phyloP scores from a whole-genome alignment of 2,113 vertebrate genomes.

The Atlantisia rogersi region DNA sequence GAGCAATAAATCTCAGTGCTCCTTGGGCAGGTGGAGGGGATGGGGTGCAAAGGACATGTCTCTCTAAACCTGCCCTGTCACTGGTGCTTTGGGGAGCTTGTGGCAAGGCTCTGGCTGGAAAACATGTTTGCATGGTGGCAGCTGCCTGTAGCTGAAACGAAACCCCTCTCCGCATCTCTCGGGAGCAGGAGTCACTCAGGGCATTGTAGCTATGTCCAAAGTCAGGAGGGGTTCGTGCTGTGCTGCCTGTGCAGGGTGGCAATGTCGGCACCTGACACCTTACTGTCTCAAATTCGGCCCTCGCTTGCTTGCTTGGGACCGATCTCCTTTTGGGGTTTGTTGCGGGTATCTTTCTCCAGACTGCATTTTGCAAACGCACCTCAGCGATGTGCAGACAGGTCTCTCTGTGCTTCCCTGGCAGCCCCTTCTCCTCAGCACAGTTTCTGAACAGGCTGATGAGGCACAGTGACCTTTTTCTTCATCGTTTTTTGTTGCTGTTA shows the following conservation, averaged over 20 bases:
- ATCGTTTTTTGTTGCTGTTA: not conserved
- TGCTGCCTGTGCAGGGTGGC: not conserved
- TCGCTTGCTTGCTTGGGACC: not conserved
- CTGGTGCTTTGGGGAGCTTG: not conserved
- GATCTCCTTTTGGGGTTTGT: not conserved
- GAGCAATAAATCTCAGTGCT: not conserved
- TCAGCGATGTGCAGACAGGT: not conserved
- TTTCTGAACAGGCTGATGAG: not conserved
- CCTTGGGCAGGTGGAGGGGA: not conserved
- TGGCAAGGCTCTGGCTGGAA: not conserved
- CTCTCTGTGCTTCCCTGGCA: not conserved
- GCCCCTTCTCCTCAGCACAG: not conserved
- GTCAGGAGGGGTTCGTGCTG: accelerated
- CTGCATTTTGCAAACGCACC: not conserved
- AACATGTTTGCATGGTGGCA: accelerated
- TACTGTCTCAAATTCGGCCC: not conserved
- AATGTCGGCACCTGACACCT: not conserved
- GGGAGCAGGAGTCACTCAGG: not conserved
- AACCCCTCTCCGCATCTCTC: not conserved
- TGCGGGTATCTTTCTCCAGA: not conserved
- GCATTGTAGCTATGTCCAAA: not conserved
- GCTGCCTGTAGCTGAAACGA: not conserved
- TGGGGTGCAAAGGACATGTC: not conserved
- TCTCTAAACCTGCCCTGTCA: not conserved
- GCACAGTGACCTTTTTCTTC: not conserved